Evolutionary conservation across 1,140 invertebrate species (phyloP).

Genomic region (Calephelis nemesis): DNA sequence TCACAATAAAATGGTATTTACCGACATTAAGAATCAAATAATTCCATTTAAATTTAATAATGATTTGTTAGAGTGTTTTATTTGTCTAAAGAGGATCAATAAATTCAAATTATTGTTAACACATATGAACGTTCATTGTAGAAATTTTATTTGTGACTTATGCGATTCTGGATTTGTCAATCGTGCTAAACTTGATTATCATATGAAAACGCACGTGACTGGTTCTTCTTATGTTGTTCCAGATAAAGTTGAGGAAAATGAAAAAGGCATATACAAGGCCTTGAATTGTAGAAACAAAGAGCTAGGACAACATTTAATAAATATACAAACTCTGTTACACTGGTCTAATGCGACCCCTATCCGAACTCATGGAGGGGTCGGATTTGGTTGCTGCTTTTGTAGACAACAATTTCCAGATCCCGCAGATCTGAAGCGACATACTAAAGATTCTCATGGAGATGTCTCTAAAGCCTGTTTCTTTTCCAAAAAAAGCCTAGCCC

Average conservation of each 20-base stretch:
- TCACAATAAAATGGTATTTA: constrained; percentile 33
- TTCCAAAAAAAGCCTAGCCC: background rate
- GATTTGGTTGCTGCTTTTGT: constrained; percentile 42
- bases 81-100: constrained; percentile 37
- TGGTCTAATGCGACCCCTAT: constrained; percentile 22
- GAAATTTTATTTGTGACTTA: constrained; percentile 48
- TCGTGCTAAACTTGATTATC: constrained; percentile 32
- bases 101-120: constrained; percentile 40
- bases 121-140: constrained; percentile 56
- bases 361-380: background rate
- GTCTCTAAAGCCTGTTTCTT: constrained; percentile 2
- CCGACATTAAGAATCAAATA: constrained; percentile 37
- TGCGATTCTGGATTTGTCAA: constrained; percentile 51
- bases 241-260: background rate
- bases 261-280: background rate
- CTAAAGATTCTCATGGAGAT: constrained; percentile 32
- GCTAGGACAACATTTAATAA: background rate
- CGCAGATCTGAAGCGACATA: constrained; percentile 45
- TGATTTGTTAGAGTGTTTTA: constrained; percentile 34
- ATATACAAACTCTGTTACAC: constrained; percentile 22
- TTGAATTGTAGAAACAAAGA: background rate
- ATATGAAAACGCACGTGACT: constrained; percentile 36
- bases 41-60: constrained; percentile 45
- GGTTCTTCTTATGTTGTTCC: constrained; percentile 28
- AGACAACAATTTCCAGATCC: constrained; percentile 36